phyloP scores from a whole-genome alignment of 2,888 invertebrate species.

The Chrysolina oricalcia region DNA sequence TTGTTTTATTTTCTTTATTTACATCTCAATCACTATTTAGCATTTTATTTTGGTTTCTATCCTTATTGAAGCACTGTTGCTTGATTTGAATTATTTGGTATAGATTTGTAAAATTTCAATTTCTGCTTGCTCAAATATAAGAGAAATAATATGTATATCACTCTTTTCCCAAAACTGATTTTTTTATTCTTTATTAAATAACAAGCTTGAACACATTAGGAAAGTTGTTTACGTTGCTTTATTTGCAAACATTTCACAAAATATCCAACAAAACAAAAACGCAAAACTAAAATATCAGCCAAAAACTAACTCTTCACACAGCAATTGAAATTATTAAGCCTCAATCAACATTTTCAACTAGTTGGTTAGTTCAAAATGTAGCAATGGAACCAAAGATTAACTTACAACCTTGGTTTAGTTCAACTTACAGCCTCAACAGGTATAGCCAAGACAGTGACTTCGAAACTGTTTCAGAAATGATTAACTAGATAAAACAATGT shows the following conservation, averaged over 20 bases:
- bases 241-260: not conserved
- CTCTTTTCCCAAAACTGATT: no score
- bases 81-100: no score
- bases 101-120: no score
- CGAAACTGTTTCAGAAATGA: conserved; percentile 61
- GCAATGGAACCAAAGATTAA: conserved; percentile 43
- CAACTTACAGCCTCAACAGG: conserved; percentile 59
- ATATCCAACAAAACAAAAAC: not conserved
- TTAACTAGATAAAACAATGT: not conserved
- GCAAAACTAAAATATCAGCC: not conserved
- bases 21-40: no score
- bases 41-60: no score
- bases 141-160: no score
- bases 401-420: conserved; percentile 55
- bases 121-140: no score
- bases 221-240: no score
- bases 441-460: conserved; percentile 68
- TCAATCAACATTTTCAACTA: conserved; percentile 3
- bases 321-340: conserved; percentile 5
- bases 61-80: no score
- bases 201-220: no score
- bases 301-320: not conserved
- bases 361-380: conserved; percentile 26
- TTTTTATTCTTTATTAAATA: no score
- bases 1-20: no score